Conservation (phyloP, 2,113 vertebrate species). For the Callipepla squamata region DNA sequence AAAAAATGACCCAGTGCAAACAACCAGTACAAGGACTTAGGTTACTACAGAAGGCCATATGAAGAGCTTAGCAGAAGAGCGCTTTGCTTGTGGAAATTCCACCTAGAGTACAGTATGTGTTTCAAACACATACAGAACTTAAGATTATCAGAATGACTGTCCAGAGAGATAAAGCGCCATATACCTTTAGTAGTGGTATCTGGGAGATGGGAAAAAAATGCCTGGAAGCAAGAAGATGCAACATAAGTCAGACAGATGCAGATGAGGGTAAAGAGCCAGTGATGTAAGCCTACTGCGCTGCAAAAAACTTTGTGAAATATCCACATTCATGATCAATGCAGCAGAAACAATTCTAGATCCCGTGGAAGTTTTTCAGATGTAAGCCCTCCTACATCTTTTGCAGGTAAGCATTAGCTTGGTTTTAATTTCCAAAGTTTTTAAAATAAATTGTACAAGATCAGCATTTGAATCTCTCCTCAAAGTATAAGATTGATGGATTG, state of each 20-base stretch:
- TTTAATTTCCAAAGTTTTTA: neutral
- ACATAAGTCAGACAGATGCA: neutral
- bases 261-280: neutral
- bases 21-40: neutral
- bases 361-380: neutral
- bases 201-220: neutral
- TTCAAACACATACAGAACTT: neutral
- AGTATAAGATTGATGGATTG: neutral
- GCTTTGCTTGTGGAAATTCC: neutral
- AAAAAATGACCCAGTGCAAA: neutral
- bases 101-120: rapidly evolving
- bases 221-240: neutral
- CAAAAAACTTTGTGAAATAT: neutral
- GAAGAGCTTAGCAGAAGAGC: neutral
- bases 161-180: rapidly evolving
- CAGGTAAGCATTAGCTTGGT: neutral
- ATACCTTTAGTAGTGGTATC: neutral
- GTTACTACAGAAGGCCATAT: neutral
- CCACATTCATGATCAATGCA: neutral
- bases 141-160: neutral
- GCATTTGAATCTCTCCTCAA: neutral
- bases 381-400: neutral
- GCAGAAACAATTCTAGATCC: neutral
- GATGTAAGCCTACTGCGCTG: neutral
- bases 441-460: neutral